Evolutionary conservation across 2,113 vertebrate genomes (phyloP).

Genomic region (Bettongia penicillata): DNA sequence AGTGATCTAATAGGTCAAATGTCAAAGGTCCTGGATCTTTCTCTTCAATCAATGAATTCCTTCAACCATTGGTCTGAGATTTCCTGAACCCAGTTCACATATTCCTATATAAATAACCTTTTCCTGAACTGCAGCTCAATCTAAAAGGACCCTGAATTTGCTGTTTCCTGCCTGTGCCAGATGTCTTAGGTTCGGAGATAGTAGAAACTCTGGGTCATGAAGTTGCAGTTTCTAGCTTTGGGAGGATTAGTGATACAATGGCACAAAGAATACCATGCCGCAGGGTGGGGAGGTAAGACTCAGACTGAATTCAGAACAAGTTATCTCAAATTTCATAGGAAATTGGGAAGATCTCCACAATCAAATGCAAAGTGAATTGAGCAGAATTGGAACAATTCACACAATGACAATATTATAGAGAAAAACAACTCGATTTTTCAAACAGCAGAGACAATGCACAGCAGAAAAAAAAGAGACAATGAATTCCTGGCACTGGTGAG

Average conservation of each 20-base stretch:
- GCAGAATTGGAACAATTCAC: neutral
- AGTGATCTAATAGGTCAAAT: too few species aligned
- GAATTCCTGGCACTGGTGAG: neutral
- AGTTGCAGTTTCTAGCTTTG: neutral
- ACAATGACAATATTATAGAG: neutral
- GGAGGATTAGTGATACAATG: neutral
- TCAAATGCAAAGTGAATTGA: neutral
- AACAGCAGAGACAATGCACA: neutral
- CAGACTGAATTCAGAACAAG: neutral
- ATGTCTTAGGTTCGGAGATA: neutral
- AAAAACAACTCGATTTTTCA: neutral
- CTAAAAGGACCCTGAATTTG: neutral
- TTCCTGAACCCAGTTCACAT: too few species aligned
- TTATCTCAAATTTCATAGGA: neutral
- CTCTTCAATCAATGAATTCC: too few species aligned
- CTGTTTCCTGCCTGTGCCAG: neutral
- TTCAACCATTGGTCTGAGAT: too few species aligned
- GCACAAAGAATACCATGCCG: neutral
- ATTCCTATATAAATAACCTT: too few species aligned
- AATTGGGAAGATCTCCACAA: neutral
- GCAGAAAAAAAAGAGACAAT: neutral
- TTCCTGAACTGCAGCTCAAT: neutral
- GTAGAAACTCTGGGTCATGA: neutral
- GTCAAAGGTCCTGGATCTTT: too few species aligned
- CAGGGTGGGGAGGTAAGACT: neutral